Base-by-base conservation (phyloP, 2,113 vertebrate species). In the Numida meleagris region DNA sequence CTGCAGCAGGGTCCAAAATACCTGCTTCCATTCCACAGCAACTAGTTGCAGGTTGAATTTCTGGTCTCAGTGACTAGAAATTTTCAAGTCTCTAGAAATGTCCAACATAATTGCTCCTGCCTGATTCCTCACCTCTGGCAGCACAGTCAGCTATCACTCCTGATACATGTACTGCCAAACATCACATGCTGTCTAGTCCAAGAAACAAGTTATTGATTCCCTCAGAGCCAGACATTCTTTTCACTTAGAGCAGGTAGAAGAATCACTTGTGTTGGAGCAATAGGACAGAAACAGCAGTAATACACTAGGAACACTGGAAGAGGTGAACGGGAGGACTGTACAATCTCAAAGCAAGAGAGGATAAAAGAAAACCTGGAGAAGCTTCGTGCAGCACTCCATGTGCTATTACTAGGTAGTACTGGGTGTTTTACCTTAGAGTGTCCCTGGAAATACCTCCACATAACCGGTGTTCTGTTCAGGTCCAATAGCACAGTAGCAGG, bases 131-230 rank as follows among this genome's bases (percentile, higher is more conserved):
- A 68, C 12, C n/a, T 25, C 33, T 61, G 55, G n/a, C 12, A 82
- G 68, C 50, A 50, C 3, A 20, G 2, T 27, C 18, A 75, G 29
- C 43, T 75, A 12, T 11, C 23, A 2, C 15, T 66, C 48, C 71
- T 7, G 31, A 9, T 63, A 61, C 11, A 18, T 0, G 0, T 21
- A 43, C 8, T 84, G 10, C 7, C 29, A 76, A 73, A 57, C 40
- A 76, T 23, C 40, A 27, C 5, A 6, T 68, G 46, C 34, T 57
- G 25, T 25, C 72, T 80, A 23, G 12, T 21, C 18, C 42, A n/a
- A 73, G 51, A 73, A 83, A 66, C 25, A 43, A 34, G 25, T 10
- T 4, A 31, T 48, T n/a, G 46, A 34, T n/a, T 36, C 45, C 57
- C 23, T 29, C 21, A 67, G 66, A 13, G 0, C 0, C n/a, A 59